Percentiles rank a stretch among this genome's conserved stretches.
phyloP scores from a whole-genome alignment of 2,113 vertebrate species.

The Pollimyrus isidori region DNA sequence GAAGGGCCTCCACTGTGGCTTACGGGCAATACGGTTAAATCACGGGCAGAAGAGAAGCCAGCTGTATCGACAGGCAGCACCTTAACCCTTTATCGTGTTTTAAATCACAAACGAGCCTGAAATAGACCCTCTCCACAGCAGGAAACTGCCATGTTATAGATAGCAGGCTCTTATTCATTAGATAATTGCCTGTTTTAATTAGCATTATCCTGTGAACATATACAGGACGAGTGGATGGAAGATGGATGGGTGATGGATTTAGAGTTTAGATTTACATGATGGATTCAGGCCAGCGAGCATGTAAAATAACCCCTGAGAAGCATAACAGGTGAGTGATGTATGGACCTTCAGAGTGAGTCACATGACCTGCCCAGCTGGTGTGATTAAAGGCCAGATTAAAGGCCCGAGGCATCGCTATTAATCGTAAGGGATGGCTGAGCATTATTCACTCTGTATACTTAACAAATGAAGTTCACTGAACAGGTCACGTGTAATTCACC shows the following conservation, averaged over 20 bases:
- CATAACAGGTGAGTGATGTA: background rate
- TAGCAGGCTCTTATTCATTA: background rate
- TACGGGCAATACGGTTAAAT: background rate
- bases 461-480: constrained; percentile 83
- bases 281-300: background rate
- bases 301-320: background rate
- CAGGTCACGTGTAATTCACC: constrained; percentile 92
- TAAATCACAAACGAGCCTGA: background rate
- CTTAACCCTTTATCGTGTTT: background rate
- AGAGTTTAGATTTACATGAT: background rate
- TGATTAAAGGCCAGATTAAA: constrained; percentile 48
- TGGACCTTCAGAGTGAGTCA: background rate
- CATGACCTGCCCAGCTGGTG: background rate
- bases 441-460: constrained; percentile 84
- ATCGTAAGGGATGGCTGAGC: constrained; percentile 71
- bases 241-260: background rate
- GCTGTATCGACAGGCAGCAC: background rate
- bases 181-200: background rate
- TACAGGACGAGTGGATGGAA: background rate
- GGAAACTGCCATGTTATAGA: background rate
- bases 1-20: background rate
- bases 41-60: background rate
- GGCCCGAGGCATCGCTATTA: constrained; percentile 50
- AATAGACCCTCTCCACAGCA: background rate
- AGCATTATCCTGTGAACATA: background rate